phyloP scores from a whole-genome alignment of 2,113 vertebrate species.

The Neodon shergylaensis region DNA sequence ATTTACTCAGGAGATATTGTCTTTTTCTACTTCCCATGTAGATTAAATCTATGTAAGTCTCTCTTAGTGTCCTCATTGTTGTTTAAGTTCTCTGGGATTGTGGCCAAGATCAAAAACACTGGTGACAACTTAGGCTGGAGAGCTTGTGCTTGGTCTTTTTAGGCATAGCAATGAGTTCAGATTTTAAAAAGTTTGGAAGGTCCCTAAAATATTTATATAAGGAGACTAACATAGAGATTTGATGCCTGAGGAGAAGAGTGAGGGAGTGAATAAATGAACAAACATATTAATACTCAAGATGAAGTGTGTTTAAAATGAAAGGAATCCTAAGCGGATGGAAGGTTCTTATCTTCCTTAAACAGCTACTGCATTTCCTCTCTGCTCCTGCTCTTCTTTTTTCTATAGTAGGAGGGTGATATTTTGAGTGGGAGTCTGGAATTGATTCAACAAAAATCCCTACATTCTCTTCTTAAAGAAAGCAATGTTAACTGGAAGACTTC shows the following conservation, averaged over 20 bases:
- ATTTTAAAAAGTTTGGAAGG: slow-evolving; percentile 16
- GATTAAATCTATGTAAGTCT: too few species aligned
- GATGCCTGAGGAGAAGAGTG: background rate
- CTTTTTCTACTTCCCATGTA: too few species aligned
- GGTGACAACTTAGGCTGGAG: too few species aligned
- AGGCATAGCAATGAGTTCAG: background rate
- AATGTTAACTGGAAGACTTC: slow-evolving; percentile 53
- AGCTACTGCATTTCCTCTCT: background rate
- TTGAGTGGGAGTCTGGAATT: slow-evolving; percentile 29
- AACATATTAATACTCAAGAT: background rate
- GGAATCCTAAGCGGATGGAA: background rate
- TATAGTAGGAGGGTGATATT: background rate
- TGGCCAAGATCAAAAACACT: too few species aligned
- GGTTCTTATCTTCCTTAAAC: slow-evolving; percentile 21
- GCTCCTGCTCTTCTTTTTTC: background rate
- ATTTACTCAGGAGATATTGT: too few species aligned
- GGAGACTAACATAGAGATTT: background rate
- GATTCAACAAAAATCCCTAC: background rate
- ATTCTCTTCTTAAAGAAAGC: slow-evolving; percentile 47
- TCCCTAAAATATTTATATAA: background rate
- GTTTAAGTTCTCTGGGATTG: too few species aligned
- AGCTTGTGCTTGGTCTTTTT: background rate
- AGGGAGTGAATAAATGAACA: background rate
- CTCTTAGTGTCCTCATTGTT: too few species aligned
- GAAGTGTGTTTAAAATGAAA: slow-evolving; percentile 14